A percentile compares a stretch with the other conserved stretches of the same genome.
Conservation (phyloP, 2,113 vertebrate genomes). For the Elephas maximus region DNA sequence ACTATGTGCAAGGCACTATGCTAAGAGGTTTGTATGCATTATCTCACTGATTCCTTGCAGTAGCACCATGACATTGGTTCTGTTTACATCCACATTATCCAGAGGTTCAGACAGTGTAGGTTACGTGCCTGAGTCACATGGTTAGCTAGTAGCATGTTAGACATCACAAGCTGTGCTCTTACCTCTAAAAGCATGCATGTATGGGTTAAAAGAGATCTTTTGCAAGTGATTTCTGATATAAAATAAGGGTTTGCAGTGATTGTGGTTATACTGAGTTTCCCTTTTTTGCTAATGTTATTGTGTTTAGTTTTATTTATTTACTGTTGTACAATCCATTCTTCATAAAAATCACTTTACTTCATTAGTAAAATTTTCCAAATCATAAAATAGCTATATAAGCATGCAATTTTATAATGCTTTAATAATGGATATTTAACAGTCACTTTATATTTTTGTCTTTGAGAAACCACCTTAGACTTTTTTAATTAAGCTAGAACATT, state of each 20-base stretch:
- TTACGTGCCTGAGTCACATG: neutral
- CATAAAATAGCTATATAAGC: neutral
- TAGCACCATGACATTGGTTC: neutral
- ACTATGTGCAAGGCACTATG: neutral
- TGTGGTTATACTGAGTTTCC: neutral
- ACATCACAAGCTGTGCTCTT: neutral
- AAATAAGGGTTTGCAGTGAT: neutral
- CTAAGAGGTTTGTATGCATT: neutral
- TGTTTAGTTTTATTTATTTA: constrained; percentile 50
- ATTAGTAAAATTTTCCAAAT: constrained; percentile 43
- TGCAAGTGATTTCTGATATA: neutral
- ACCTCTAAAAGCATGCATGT: neutral
- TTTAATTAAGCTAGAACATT: constrained; percentile 56
- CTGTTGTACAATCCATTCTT: neutral
- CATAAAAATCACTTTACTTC: neutral
- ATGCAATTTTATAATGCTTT: constrained; percentile 35
- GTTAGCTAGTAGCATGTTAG: neutral
- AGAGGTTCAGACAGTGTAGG: neutral
- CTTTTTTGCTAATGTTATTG: neutral
- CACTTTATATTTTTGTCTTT: neutral
- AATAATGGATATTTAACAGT: neutral
- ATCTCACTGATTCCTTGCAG: neutral
- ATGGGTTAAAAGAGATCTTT: neutral
- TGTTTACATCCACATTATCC: neutral
- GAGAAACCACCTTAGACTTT: constrained; percentile 33